Evolutionary conservation across 2,113 vertebrate genomes (phyloP).

Genomic region (Nansenia antarctica): DNA sequence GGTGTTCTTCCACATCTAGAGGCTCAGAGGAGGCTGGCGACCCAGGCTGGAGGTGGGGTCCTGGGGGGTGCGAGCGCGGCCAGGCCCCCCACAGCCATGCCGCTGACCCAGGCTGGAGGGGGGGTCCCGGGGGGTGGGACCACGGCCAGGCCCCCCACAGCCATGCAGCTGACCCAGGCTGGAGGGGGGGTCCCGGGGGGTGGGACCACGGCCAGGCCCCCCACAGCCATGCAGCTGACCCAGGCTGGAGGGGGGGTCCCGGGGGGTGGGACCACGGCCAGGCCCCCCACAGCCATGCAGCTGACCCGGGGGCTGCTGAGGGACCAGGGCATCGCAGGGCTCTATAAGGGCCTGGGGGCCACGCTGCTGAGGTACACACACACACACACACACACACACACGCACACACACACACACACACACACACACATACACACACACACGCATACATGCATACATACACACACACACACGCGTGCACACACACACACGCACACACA

Average conservation of each 20-base stretch:
- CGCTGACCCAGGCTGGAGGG: too few relatives aligned
- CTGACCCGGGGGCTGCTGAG: conserved; percentile 86
- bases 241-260: conserved; percentile 49
- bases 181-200: conserved; percentile 61
- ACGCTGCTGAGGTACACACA: conserved; percentile 88
- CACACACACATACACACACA: too few relatives aligned
- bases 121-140: too few relatives aligned
- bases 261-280: conserved; percentile 63
- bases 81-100: too few relatives aligned
- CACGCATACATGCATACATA: too few relatives aligned
- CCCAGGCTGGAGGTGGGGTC: too few relatives aligned
- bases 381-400: background rate
- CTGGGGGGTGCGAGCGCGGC: too few relatives aligned
- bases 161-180: too few relatives aligned
- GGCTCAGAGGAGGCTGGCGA: conserved; percentile 93
- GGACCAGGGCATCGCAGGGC: conserved; percentile 89
- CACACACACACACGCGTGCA: too few relatives aligned
- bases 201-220: conserved; percentile 68
- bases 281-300: conserved; percentile 87
- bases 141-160: too few relatives aligned
- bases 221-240: conserved; percentile 88
- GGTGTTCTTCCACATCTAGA: conserved; percentile 58
- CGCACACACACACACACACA: background rate
- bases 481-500: too few relatives aligned
- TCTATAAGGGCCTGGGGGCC: conserved; percentile 96